Percentiles rank a stretch among this genome's conserved stretches.
These are phyloP conservation scores for Brachyopa scutellaris DNA, from an alignment of 2,888 invertebrate genomes.

Conservation along the genomic window DNA sequence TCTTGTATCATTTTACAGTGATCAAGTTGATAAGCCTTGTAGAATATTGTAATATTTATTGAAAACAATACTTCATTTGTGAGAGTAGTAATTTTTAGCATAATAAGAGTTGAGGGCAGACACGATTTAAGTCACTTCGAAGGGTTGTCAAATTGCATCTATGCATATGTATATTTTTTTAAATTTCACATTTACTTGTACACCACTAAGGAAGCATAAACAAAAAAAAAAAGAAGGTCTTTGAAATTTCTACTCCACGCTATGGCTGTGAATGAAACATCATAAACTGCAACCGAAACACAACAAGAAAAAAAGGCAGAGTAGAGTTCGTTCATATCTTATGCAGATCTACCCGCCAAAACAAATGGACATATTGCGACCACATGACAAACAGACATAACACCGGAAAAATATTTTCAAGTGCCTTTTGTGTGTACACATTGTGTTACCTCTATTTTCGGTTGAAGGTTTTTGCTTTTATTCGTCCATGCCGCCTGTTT, in stretches of 20 bases:
- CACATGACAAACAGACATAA: conserved; percentile 78
- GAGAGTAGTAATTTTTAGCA: no score
- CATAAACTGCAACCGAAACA: conserved; percentile 42
- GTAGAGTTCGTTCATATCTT: conserved; percentile 28
- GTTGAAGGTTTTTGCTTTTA: conserved; percentile 45
- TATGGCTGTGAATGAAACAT: conserved; percentile 41
- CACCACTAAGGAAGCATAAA: not conserved
- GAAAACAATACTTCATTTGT: no score
- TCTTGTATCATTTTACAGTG: no score
- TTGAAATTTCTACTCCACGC: conserved; percentile 41
- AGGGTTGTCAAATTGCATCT: no score
- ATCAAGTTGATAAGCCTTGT: no score
- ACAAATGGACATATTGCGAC: conserved; percentile 78
- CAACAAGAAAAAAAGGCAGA: conserved; percentile 2
- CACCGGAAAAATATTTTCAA: conserved; percentile 71
- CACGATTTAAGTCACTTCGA: no score
- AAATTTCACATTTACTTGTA: no score
- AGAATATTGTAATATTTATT: no score
- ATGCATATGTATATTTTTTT: no score
- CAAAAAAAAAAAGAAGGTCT: not conserved
- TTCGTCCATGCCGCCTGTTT: conserved; percentile 22
- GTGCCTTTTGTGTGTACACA: conserved; percentile 42
- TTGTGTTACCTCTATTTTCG: conserved; percentile 49
- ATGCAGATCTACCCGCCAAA: conserved; percentile 63
- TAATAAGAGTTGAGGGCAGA: no score